Evolutionary conservation across 2,888 invertebrate species (phyloP).

Genomic region (Nomada ferruginata): DNA sequence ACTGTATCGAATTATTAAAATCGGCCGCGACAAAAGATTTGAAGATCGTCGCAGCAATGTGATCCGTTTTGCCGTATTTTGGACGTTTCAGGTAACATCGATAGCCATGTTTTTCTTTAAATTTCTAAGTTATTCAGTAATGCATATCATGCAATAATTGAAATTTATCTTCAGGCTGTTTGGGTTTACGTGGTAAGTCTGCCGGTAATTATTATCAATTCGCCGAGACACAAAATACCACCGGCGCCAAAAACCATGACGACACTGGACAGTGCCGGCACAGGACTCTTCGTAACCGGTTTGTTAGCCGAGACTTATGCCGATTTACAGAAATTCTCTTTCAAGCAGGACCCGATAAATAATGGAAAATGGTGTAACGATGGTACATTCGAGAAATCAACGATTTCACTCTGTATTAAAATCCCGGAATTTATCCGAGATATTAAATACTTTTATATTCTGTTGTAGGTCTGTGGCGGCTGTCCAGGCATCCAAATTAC

Average conservation of each 20-base stretch:
- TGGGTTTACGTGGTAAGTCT: slow-evolving; percentile 97
- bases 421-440: not conserved
- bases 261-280: slow-evolving; percentile 93
- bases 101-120: too few relatives aligned
- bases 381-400: slow-evolving; percentile 85
- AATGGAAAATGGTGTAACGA: slow-evolving; percentile 97
- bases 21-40: slow-evolving; percentile 95
- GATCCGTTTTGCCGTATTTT: slow-evolving; percentile 95
- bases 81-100: slow-evolving; percentile 92
- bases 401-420: not conserved
- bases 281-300: slow-evolving; percentile 93
- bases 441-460: not conserved
- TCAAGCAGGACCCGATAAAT: slow-evolving; percentile 94
- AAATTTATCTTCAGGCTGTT: slow-evolving; percentile 87
- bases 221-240: slow-evolving; percentile 91
- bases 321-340: slow-evolving; percentile 96
- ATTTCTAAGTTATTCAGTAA: too few relatives aligned
- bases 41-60: slow-evolving; percentile 95
- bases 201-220: slow-evolving; percentile 96
- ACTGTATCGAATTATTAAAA: slow-evolving; percentile 95
- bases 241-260: slow-evolving; percentile 94
- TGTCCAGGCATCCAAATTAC: slow-evolving; percentile 97
- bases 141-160: too few relatives aligned
- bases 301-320: slow-evolving; percentile 95
- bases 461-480: slow-evolving; percentile 90